A percentile compares a stretch with the other conserved stretches of the same genome.
These are phyloP conservation scores for Anticlea derivata DNA, from an alignment of 2,888 invertebrate genomes.

Conservation along the genomic window DNA sequence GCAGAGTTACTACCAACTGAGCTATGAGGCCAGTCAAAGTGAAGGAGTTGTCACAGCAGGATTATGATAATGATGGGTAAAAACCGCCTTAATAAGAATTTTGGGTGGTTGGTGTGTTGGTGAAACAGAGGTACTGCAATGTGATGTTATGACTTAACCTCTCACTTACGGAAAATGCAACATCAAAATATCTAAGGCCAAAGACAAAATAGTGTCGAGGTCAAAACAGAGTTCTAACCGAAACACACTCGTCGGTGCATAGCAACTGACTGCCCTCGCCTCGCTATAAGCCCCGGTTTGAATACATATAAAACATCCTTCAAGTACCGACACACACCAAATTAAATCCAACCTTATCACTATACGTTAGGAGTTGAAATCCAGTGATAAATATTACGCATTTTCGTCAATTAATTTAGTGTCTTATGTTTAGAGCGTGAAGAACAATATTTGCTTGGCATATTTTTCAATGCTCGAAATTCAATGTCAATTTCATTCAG, in stretches of 20 bases:
- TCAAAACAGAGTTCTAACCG: slow-evolving; percentile 7
- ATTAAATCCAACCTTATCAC: slow-evolving; percentile 5
- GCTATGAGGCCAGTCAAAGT: too few species aligned
- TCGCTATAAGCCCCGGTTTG: slow-evolving; percentile 33
- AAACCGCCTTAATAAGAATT: too few species aligned
- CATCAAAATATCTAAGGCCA: slow-evolving; percentile 11
- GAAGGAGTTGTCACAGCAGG: too few species aligned
- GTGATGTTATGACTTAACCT: too few species aligned
- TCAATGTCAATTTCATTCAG: slow-evolving; percentile 47
- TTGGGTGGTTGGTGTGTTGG: too few species aligned
- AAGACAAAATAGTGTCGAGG: slow-evolving; percentile 12
- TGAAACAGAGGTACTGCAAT: too few species aligned
- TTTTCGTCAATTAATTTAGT: background rate
- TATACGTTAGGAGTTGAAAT: background rate
- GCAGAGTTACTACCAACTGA: too few species aligned
- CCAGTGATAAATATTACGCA: background rate
- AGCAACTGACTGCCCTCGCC: slow-evolving; percentile 60
- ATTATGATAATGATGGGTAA: too few species aligned
- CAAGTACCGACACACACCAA: slow-evolving; percentile 16
- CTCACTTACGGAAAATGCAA: slow-evolving; percentile 5
- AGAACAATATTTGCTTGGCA: slow-evolving; percentile 32
- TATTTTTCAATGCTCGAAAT: slow-evolving; percentile 12
- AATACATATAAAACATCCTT: slow-evolving; percentile 43
- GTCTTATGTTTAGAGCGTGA: background rate
- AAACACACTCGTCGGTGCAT: slow-evolving; percentile 40